Conservation (phyloP, 2,888 invertebrate species). For the Nysson spinosus region DNA sequence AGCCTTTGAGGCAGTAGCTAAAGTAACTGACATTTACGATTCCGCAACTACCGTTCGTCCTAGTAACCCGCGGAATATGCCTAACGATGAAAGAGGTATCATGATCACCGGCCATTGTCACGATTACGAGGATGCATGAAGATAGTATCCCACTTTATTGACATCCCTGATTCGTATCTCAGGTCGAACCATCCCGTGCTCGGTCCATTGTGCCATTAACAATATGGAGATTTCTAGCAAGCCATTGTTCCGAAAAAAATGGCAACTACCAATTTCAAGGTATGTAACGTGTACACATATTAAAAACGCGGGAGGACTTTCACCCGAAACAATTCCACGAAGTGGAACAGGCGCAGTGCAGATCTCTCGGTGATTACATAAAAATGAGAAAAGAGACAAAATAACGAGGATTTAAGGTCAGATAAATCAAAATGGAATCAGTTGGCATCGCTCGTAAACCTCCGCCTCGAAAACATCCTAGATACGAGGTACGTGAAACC, state of each 20-base stretch:
- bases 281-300: slow-evolving; percentile 9
- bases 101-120: slow-evolving; percentile 40
- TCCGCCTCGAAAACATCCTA: slow-evolving; percentile 1
- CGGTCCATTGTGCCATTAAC: slow-evolving; percentile 32
- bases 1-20: slow-evolving; percentile 28
- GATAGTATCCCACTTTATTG: slow-evolving; percentile 47
- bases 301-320: slow-evolving; percentile 19
- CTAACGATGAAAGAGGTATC: slow-evolving; percentile 33
- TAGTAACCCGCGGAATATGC: slow-evolving; percentile 47
- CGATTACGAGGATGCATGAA: slow-evolving; percentile 51
- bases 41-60: slow-evolving; percentile 37
- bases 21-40: slow-evolving; percentile 36
- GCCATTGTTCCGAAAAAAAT: slow-evolving; percentile 22
- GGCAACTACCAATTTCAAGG: slow-evolving; percentile 24
- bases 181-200: neutral
- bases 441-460: slow-evolving; percentile 23
- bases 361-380: slow-evolving; percentile 25
- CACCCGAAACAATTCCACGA: slow-evolving; percentile 20
- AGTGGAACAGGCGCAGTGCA: slow-evolving; percentile 7
- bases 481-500: slow-evolving; percentile 17
- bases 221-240: slow-evolving; percentile 11
- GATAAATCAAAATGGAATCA: too few species aligned
- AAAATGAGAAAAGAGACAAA: slow-evolving; percentile 8
- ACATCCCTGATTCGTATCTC: slow-evolving; percentile 52
- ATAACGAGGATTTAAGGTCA: slow-evolving; percentile 31